These are phyloP conservation scores for Drosophila kanapiae DNA, from an alignment of 1,140 invertebrate genomes.

Conservation along the genomic window DNA sequence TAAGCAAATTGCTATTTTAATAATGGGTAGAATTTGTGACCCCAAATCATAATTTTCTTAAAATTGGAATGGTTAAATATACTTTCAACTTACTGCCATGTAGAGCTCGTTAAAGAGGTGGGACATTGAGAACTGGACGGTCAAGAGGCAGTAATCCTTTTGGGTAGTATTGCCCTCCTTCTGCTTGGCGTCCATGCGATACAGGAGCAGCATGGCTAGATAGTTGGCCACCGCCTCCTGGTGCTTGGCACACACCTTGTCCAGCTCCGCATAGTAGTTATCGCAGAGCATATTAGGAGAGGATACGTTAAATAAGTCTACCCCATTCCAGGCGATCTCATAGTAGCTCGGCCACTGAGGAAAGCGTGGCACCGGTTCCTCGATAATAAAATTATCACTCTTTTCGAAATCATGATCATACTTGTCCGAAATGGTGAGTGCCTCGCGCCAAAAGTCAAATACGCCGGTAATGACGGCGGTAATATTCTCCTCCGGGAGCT, in stretches of 20 bases:
- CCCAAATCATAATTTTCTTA: not conserved
- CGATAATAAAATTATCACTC: slow-evolving; percentile 5
- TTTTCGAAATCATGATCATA: slow-evolving; percentile 49
- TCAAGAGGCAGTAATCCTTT: slow-evolving; percentile 74
- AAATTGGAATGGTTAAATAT: not conserved
- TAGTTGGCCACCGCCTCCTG: slow-evolving; percentile 70
- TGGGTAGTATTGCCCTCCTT: slow-evolving; percentile 70
- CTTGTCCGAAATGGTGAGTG: slow-evolving; percentile 44
- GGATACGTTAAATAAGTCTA: slow-evolving; percentile 14
- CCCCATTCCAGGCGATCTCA: slow-evolving; percentile 70
- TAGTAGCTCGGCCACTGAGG: slow-evolving; percentile 56
- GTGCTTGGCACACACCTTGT: slow-evolving; percentile 63
- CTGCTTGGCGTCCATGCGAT: slow-evolving; percentile 64
- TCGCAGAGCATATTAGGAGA: slow-evolving; percentile 26
- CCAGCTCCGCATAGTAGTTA: slow-evolving; percentile 62
- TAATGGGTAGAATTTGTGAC: not conserved
- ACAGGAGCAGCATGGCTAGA: slow-evolving; percentile 67
- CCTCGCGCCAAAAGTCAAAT: slow-evolving; percentile 70
- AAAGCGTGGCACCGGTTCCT: not conserved
- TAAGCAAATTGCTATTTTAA: too few species aligned
- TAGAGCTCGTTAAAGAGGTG: slow-evolving; percentile 63
- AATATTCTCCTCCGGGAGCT: slow-evolving; percentile 51
- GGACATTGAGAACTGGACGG: slow-evolving; percentile 33
- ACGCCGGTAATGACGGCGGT: slow-evolving; percentile 47
- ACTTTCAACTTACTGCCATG: slow-evolving; percentile 35